These are phyloP conservation scores for Pegoplata infirma DNA, from an alignment of 2,888 invertebrate species.

Conservation along the genomic window DNA sequence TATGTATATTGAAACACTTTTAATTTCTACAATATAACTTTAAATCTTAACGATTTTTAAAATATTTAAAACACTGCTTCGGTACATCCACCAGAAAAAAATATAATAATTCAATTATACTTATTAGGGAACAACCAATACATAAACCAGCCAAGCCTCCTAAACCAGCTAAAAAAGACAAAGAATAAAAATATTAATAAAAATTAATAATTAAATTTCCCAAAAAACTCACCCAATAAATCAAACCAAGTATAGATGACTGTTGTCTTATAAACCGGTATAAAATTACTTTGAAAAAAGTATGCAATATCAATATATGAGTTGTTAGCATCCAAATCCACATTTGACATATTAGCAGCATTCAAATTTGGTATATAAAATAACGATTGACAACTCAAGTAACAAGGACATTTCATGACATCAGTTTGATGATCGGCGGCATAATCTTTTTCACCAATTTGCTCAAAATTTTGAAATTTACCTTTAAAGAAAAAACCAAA, in stretches of 20 bases:
- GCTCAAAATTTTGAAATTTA: slow-evolving; percentile 62
- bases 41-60: background rate
- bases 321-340: slow-evolving; percentile 50
- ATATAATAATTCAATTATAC: slow-evolving; percentile 77
- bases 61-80: background rate
- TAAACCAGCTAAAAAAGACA: slow-evolving; percentile 76
- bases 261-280: slow-evolving; percentile 77
- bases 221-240: slow-evolving; percentile 75
- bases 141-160: slow-evolving; percentile 79
- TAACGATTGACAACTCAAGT: slow-evolving; percentile 73
- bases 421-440: slow-evolving; percentile 60
- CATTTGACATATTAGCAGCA: slow-evolving; percentile 57
- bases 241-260: slow-evolving; percentile 77
- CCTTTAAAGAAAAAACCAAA: slow-evolving; percentile 2
- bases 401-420: slow-evolving; percentile 73
- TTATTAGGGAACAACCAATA: slow-evolving; percentile 79
- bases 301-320: slow-evolving; percentile 73
- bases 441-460: slow-evolving; percentile 67
- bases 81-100: slow-evolving; percentile 72
- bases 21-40: background rate
- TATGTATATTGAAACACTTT: too few relatives aligned
- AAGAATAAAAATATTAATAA: background rate
- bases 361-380: slow-evolving; percentile 67
- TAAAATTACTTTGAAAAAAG: slow-evolving; percentile 72
- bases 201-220: background rate